Base-by-base conservation (phyloP, 2,797 vertebrate genomes). In the Phataginus tricuspis region DNA sequence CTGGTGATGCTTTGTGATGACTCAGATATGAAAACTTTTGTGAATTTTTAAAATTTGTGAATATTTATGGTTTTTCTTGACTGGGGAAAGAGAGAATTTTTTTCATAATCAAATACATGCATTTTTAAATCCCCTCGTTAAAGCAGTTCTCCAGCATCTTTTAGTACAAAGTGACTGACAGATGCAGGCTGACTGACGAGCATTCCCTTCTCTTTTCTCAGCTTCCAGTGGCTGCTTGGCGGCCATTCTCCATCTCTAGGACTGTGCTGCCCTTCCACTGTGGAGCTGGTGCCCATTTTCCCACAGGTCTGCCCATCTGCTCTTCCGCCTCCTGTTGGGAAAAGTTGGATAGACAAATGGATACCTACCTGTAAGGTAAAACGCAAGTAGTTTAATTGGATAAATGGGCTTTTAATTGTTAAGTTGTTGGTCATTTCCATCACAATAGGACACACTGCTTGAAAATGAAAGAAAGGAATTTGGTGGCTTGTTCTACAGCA, bases 331-430 rank as follows among this genome's bases (percentile, higher is more conserved):
- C 98, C 98, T 1, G 86, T 98, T 21, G 98, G 98, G 61, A 99
- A 99, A 96, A 97, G 96, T 90, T 99, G 99, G 99, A 12, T 98
- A 0, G 99, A 99, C 45, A 99, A 99, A 95, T 98, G 99, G 95
- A 97, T 98, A 2, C 98, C 99, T 4, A 98, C 82, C 29, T 99
- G 98, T 97, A 99, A 99, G 97, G 99, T 99, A 87, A 98, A 34
- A 61, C 4, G 82, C 87, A 29, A 3, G 0, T 5, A 0, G 25
- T 49, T 12, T 74, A 9, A 31, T 3, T 16, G 45, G 13, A 37
- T 68, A 27, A 0, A 39, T 23, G 90, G 59, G 16, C 4, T 55
- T 51, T 37, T 16, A 25, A 8, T 68, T 71, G 69, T 45, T 69
- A 31, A 34, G n/a, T 31, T 0, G 0, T 23, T 8, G 1, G 0